phyloP scores from a whole-genome alignment of 2,113 vertebrate species.

The Raja brachyura region DNA sequence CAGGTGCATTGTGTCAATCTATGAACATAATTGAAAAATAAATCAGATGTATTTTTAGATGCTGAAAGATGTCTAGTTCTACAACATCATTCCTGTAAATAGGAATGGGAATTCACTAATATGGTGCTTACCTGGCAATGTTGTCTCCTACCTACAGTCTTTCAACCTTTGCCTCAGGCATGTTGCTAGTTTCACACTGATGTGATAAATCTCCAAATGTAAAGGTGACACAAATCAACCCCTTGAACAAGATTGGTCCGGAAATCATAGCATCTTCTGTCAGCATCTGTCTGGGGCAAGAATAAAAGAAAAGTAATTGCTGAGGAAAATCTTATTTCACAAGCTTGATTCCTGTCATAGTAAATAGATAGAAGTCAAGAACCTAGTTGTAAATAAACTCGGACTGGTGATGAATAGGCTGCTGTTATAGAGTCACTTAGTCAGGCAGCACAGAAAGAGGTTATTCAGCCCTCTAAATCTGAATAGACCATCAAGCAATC shows the following conservation, averaged over 20 bases:
- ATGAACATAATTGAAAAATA: too few relatives aligned
- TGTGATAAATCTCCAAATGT: background rate
- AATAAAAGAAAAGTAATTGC: constrained; percentile 3
- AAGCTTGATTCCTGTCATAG: background rate
- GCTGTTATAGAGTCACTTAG: background rate
- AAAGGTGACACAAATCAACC: background rate
- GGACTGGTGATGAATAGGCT: background rate
- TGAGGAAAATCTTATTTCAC: constrained; percentile 20
- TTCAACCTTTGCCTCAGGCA: background rate
- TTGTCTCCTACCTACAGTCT: background rate
- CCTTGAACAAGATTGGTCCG: background rate
- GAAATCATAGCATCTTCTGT: background rate
- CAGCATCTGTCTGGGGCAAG: background rate
- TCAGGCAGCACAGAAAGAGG: too few relatives aligned
- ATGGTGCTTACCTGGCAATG: background rate
- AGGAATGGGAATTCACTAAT: background rate
- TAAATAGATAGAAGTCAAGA: background rate
- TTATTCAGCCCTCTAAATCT: too few relatives aligned
- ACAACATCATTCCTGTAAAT: background rate
- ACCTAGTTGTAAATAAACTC: background rate
- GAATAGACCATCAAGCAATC: too few relatives aligned
- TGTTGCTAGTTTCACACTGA: background rate
- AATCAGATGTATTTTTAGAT: too few relatives aligned
- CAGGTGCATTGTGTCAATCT: too few relatives aligned
- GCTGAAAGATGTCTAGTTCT: too few relatives aligned